Evolutionary conservation across 2,797 vertebrate genomes (phyloP).

Genomic region (Manis crassicaudata): DNA sequence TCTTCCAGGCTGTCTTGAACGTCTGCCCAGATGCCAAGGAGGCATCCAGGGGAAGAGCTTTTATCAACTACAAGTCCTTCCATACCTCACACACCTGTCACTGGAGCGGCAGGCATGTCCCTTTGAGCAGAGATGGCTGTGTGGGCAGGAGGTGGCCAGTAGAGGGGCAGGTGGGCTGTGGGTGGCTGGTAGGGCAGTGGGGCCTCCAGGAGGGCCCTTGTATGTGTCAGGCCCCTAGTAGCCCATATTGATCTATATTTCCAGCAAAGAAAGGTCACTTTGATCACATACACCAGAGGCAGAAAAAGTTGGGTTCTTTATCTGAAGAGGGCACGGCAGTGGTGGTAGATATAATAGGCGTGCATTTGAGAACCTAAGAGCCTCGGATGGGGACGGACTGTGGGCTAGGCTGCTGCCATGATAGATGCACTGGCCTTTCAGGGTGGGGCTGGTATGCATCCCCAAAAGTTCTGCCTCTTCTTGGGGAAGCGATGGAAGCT

Average conservation of each 20-base stretch:
- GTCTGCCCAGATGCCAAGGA: slow-evolving; percentile 86
- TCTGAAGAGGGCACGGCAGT: slow-evolving; percentile 82
- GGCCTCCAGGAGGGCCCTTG: slow-evolving; percentile 83
- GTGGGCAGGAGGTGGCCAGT: slow-evolving; percentile 91
- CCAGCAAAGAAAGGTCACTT: slow-evolving; percentile 94
- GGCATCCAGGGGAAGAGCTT: slow-evolving; percentile 90
- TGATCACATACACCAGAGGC: slow-evolving; percentile 91
- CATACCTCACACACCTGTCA: slow-evolving; percentile 91
- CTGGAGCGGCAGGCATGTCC: slow-evolving; percentile 91
- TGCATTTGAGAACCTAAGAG: slow-evolving; percentile 91
- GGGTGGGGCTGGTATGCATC: neutral
- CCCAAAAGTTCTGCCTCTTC: neutral
- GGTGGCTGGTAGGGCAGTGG: slow-evolving; percentile 86
- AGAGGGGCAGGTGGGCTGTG: slow-evolving; percentile 91
- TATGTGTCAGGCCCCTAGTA: slow-evolving; percentile 90
- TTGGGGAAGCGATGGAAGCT: accelerated
- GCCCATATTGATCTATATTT: slow-evolving; percentile 93
- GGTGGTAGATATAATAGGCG: slow-evolving; percentile 91
- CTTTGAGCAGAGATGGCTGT: slow-evolving; percentile 92
- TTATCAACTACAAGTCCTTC: slow-evolving; percentile 90
- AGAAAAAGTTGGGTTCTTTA: slow-evolving; percentile 84
- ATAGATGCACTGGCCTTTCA: neutral
- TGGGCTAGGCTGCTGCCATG: slow-evolving; percentile 69
- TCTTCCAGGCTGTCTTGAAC: slow-evolving; percentile 85
- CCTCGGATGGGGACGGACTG: slow-evolving; percentile 88